Conservation (phyloP, 2,888 invertebrate species). For the Hirudinaria manillensis region DNA sequence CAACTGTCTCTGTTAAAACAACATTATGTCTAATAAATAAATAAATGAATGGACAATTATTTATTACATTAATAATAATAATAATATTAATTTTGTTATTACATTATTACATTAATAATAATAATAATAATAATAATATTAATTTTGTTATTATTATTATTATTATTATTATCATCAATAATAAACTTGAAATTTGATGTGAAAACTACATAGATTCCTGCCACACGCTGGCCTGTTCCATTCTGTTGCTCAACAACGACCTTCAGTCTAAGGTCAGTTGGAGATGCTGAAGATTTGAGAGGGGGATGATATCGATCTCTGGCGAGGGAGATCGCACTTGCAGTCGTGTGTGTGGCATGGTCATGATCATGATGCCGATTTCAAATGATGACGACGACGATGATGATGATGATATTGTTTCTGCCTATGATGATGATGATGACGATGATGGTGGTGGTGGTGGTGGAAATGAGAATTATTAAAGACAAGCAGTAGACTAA, state of each 20-base stretch:
- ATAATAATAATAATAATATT: neutral
- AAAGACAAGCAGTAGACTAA: too few species aligned
- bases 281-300: neutral
- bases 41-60: too few species aligned
- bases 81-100: too few species aligned
- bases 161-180: neutral
- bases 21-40: too few species aligned
- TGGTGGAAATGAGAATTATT: neutral
- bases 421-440: neutral
- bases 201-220: slow-evolving; percentile 71
- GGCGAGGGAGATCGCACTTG: neutral
- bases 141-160: neutral
- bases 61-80: too few species aligned
- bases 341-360: neutral
- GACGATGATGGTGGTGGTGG: neutral
- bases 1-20: too few species aligned
- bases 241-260: slow-evolving; percentile 96
- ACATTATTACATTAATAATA: too few species aligned
- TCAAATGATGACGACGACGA: neutral
- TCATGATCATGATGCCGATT: neutral
- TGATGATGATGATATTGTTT: neutral
- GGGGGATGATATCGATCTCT: too few species aligned
- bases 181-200: neutral
- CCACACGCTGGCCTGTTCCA: slow-evolving; percentile 94
- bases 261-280: slow-evolving; percentile 65